Percentiles rank a stretch among this genome's conserved stretches.
phyloP scores from a whole-genome alignment of 2,797 vertebrate genomes.

The Phoeniculus purpureus region DNA sequence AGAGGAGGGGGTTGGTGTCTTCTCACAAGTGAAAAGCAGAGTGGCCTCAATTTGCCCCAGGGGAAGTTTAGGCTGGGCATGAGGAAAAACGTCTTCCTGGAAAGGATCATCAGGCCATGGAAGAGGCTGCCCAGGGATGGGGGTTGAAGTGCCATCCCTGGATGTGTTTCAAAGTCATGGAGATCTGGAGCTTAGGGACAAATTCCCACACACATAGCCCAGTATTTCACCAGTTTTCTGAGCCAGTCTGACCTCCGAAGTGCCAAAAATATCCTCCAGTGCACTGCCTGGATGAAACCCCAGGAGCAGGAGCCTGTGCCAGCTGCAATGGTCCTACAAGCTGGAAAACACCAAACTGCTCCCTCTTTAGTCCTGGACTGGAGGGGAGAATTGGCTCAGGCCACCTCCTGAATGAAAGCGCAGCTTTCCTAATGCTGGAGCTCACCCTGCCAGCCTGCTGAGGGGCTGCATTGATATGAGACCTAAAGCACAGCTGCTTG shows the following conservation, averaged over 20 bases:
- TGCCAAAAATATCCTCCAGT: not conserved
- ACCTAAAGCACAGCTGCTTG: slow-evolving; percentile 46
- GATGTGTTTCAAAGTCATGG: too few relatives aligned
- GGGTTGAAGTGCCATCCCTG: too few relatives aligned
- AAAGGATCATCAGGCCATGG: too few relatives aligned
- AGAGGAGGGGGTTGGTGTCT: too few relatives aligned
- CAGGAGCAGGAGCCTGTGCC: not conserved
- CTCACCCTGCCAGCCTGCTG: not conserved
- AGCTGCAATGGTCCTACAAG: not conserved
- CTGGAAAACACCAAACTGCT: not conserved
- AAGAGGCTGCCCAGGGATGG: too few relatives aligned
- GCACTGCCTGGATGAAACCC: not conserved
- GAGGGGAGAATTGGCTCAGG: slow-evolving; percentile 9
- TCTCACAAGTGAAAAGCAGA: too few relatives aligned
- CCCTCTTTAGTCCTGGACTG: not conserved
- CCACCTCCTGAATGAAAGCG: not conserved
- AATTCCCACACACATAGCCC: not conserved
- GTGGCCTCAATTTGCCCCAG: too few relatives aligned
- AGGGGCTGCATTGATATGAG: slow-evolving; percentile 27
- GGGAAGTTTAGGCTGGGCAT: too few relatives aligned
- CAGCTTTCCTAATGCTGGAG: slow-evolving; percentile 15
- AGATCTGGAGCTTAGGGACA: too few relatives aligned
- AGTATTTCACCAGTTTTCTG: not conserved
- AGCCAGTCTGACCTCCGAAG: not conserved
- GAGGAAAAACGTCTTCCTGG: too few relatives aligned